These are phyloP conservation scores for Mastomys coucha DNA, from an alignment of 2,113 vertebrate species.

Conservation along the genomic window DNA sequence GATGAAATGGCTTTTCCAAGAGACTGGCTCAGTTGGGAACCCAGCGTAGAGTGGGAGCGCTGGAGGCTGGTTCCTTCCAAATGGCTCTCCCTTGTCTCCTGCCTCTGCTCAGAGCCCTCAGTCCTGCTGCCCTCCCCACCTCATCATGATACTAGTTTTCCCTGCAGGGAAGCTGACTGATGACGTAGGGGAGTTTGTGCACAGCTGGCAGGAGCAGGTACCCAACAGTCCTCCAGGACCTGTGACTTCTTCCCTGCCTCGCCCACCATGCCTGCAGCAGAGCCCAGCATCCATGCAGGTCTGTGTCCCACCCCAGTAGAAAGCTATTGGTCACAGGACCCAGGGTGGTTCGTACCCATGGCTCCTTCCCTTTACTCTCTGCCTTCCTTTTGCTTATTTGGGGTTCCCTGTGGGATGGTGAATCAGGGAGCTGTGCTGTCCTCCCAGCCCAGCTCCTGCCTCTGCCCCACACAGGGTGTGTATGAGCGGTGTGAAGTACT, in stretches of 20 bases:
- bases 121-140: accelerated
- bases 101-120: neutral
- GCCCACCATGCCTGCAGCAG: constrained; percentile 91
- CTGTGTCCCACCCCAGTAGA: neutral
- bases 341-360: neutral
- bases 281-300: constrained; percentile 89
- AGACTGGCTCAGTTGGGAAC: neutral
- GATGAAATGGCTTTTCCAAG: neutral
- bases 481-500: constrained; percentile 90
- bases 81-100: neutral
- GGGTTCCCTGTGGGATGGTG: neutral
- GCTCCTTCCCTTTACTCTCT: neutral
- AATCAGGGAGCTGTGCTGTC: neutral
- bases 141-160: neutral
- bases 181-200: constrained; percentile 93
- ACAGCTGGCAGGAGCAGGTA: constrained; percentile 94
- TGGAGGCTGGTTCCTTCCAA: neutral
- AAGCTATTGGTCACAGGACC: neutral
- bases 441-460: neutral
- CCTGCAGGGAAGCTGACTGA: constrained; percentile 92
- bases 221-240: constrained; percentile 84
- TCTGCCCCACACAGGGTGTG: constrained; percentile 88
- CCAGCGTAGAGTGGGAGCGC: no score
- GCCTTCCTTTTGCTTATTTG: neutral
- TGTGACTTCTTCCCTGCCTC: constrained; percentile 83